Evolutionary conservation across 2,888 invertebrate species (phyloP).

Genomic region (Callimorpha dominula): DNA sequence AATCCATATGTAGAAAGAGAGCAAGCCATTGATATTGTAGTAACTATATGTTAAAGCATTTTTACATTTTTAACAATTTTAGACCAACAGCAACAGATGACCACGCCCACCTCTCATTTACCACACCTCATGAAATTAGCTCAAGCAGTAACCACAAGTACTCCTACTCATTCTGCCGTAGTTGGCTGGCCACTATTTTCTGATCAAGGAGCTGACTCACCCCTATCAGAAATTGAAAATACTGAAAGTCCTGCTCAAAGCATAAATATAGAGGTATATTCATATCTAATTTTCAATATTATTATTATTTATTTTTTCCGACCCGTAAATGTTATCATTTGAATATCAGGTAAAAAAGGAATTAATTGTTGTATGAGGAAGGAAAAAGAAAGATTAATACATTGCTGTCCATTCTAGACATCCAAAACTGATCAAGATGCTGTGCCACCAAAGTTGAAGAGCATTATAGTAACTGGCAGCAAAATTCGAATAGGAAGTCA

Average conservation of each 20-base stretch:
- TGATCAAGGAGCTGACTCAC: conserved; percentile 76
- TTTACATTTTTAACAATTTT: conserved; percentile 42
- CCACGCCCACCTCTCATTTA: conserved; percentile 76
- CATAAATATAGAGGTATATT: conserved; percentile 67
- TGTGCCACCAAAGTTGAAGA: conserved; percentile 72
- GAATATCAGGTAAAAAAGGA: background rate
- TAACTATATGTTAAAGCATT: no score
- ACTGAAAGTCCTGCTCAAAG: conserved; percentile 74
- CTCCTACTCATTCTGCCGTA: conserved; percentile 72
- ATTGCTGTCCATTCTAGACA: conserved; percentile 57
- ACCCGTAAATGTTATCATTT: background rate
- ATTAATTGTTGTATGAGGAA: background rate
- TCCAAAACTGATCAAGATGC: conserved; percentile 66
- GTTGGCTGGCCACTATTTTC: conserved; percentile 76
- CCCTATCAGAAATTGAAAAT: conserved; percentile 80
- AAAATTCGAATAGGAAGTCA: conserved; percentile 71
- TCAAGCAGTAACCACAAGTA: conserved; percentile 77
- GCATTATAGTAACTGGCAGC: conserved; percentile 73
- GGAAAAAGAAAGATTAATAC: background rate
- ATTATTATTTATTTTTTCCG: background rate
- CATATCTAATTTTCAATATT: background rate
- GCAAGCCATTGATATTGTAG: background rate
- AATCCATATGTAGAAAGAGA: background rate
- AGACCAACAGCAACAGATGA: conserved; percentile 67
- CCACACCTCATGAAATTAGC: conserved; percentile 68